A percentile compares a stretch with the other conserved stretches of the same genome.
Evolutionary conservation across 2,888 invertebrate genomes (phyloP).

Genomic region (Coecobrya sp.): DNA sequence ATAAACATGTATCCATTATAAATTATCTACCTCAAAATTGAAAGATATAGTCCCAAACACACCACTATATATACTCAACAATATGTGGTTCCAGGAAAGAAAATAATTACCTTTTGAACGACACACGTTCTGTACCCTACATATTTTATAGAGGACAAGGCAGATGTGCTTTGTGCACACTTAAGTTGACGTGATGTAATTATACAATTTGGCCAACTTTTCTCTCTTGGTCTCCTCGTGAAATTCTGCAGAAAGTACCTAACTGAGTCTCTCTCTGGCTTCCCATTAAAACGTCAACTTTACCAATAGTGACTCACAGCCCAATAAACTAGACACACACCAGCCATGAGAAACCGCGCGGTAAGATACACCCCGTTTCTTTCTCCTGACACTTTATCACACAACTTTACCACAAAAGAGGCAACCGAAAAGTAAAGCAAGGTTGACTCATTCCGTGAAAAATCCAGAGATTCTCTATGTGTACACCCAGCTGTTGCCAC

Average conservation of each 20-base stretch:
- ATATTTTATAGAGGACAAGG: background rate
- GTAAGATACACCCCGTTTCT: background rate
- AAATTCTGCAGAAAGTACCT: constrained; percentile 15
- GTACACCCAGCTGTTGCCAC: constrained; percentile 31
- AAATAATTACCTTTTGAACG: constrained; percentile 15
- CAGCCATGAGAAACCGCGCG: constrained; percentile 9
- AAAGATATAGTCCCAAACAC: background rate
- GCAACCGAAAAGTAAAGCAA: background rate
- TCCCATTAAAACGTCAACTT: constrained; percentile 51
- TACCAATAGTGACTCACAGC: background rate
- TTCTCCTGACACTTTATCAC: constrained; percentile 21
- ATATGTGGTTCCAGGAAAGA: constrained; percentile 10
- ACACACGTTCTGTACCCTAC: background rate
- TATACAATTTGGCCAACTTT: constrained; percentile 41
- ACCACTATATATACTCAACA: background rate
- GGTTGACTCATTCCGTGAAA: constrained; percentile 51
- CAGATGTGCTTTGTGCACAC: constrained; percentile 32
- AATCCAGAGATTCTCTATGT: background rate
- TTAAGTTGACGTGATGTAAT: constrained; percentile 35
- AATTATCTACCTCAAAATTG: background rate
- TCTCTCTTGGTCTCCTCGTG: background rate
- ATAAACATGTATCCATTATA: background rate
- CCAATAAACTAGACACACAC: constrained; percentile 27
- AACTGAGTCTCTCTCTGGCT: background rate
- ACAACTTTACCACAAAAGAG: constrained; percentile 29